A percentile compares a stretch with the other conserved stretches of the same genome.
These are phyloP conservation scores for Helogale parvula DNA, from an alignment of 2,113 vertebrate genomes.

Conservation along the genomic window DNA sequence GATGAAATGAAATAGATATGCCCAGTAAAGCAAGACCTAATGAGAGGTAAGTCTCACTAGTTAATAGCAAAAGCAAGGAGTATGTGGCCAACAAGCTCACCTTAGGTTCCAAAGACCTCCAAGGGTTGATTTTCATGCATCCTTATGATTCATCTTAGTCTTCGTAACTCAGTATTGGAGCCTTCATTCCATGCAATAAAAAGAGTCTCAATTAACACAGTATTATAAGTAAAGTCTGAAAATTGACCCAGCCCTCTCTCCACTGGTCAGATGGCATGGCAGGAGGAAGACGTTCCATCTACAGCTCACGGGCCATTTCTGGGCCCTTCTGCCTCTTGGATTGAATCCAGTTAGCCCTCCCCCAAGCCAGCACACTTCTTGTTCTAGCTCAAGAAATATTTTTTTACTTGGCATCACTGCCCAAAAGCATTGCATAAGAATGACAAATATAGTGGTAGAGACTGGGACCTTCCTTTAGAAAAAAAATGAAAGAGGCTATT, in stretches of 20 bases:
- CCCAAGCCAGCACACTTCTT: neutral
- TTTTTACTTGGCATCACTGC: neutral
- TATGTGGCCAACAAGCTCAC: neutral
- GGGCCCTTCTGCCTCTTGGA: neutral
- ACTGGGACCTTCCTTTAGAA: neutral
- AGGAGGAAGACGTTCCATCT: neutral
- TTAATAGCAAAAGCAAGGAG: neutral
- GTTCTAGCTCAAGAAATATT: neutral
- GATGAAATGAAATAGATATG: neutral
- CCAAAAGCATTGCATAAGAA: slow-evolving; percentile 1
- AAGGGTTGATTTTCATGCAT: neutral
- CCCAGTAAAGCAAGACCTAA: neutral
- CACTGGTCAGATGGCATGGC: neutral
- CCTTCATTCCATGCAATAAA: neutral
- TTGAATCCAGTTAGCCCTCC: neutral
- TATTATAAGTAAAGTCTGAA: slow-evolving; percentile 7
- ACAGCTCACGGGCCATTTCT: neutral
- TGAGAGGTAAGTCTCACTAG: neutral
- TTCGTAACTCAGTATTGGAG: neutral
- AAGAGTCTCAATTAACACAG: neutral
- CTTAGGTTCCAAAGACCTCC: neutral
- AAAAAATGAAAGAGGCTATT: neutral
- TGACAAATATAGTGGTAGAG: neutral
- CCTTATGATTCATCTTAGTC: neutral
- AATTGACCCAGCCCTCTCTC: neutral